Evolutionary conservation across 2,113 vertebrate genomes (phyloP), one percentile per base, ranked within the genome.

Genomic region (Dasyornis broadbenti): DNA sequence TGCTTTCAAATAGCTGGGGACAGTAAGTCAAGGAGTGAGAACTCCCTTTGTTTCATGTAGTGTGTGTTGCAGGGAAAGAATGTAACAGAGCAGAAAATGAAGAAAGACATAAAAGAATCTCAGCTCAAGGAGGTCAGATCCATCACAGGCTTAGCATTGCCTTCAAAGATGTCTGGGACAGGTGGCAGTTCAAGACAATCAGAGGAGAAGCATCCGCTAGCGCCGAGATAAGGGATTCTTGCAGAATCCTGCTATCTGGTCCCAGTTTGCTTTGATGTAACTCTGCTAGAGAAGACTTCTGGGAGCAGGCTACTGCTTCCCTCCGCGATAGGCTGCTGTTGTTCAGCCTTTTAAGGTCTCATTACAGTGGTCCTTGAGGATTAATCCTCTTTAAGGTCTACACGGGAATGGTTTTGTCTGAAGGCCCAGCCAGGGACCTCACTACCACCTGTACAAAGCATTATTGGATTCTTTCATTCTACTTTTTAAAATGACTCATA

Each of bases 161-260:
- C 98, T 99, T 99, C 99, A 99, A 99, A 99, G 99, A 99, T 99
- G 98, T 98, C 98, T 98, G 99, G 98, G 99, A 99, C 99, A 99
- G 99, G 98, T 99, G 99, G 99, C 99, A 99, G 99, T 99, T 99
- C 98, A 97, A 99, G 99, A 99, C 99, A 99, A 99, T 99, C 98
- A 98, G 97, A 98, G 98, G 98, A 98, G 98, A 97, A 98, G 98
- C 98, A 98, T 98, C 98, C 98, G 98, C 98, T 98, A 97, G 98
- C 94, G 86, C 98, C 42, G 97, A 99, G 99, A 99, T 99, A 99
- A 99, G 99, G 98, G 98, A 98, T 98, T 99, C 98, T 98, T 98
- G 95, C 92, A 26, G 97, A 97, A 98, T 98, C 97, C 97, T 95
- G 96, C 98, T 98, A 98, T 98, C 98, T 98, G 98, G 95, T 98